These are phyloP conservation scores for Caretta caretta DNA, from an alignment of 2,113 vertebrate genomes.

Conservation along the genomic window DNA sequence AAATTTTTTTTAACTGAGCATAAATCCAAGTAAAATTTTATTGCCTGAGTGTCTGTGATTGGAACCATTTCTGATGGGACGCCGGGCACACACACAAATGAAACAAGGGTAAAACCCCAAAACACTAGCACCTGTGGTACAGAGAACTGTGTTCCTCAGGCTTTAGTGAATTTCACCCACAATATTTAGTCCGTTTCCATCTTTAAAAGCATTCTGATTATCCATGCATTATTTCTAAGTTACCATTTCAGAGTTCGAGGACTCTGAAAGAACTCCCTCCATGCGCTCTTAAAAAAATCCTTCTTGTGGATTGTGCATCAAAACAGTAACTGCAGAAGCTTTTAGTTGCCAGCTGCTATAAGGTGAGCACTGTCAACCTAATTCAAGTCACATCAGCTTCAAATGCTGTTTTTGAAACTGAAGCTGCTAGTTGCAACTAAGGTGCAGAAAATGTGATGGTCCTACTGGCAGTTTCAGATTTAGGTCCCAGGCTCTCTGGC, in stretches of 20 bases:
- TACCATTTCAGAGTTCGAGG: background rate
- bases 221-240: background rate
- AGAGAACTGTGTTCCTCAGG: too few species aligned
- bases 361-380: background rate
- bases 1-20: background rate
- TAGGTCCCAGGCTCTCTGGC: background rate
- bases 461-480: background rate
- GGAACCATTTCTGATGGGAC: background rate
- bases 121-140: background rate
- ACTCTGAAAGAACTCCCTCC: background rate
- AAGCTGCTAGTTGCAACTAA: background rate
- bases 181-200: background rate
- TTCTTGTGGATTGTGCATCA: background rate
- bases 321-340: background rate
- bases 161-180: background rate
- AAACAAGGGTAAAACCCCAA: background rate
- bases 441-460: background rate
- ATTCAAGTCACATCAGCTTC: background rate
- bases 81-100: background rate
- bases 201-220: background rate
- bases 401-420: background rate
- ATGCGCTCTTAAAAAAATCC: background rate
- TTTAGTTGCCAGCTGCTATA: background rate
- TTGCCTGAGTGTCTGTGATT: too few species aligned
- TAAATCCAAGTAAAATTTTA: background rate